Evolutionary conservation across 2,888 invertebrate genomes (phyloP), one percentile per base, ranked within the genome.

Genomic region (Drosophila anceps): DNA sequence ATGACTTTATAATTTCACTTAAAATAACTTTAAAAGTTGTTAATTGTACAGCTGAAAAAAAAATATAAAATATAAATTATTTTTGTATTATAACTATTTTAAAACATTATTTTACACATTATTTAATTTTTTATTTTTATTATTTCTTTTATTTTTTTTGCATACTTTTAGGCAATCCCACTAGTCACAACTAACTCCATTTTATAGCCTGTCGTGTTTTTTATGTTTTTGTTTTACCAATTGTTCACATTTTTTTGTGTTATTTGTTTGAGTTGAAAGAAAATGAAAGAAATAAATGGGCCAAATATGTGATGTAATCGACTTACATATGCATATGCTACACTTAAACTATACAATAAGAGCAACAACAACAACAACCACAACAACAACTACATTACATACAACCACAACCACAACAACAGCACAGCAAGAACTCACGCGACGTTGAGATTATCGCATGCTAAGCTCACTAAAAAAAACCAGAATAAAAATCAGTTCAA

Each of bases 111-210:
- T 29, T 59, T 24, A 43, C 41, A 35, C 24, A 15, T 79, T 3
- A 35, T 64, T 75, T 59, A 15, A 51, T 54, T 74, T 81, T 77
- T 71, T 55, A 57, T 79, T 70, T 37, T n/a, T 18, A 37, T 39
- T 64, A 74, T 82, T 82, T 72, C 79, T 74, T 72, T 63, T 37
- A 27, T 44, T 67, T 82, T 74, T 82, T 82, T 83, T 81, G 80
- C 79, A 83, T 90, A 70, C 54, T 90, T 91, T 81, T 93, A 92
- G 92, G 93, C 83, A 93, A 92, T 86, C 92, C 92, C 81, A 90
- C 91, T 92, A 93, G 90, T 92, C 91, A 93, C 88, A 88, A 91
- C 92, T 92, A 93, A 92, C 91, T 87, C 84, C 92, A 92, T 43
- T 53, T 43, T 18, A 50, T 92, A 93, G 91, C 85, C 81, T 86